Evolutionary conservation across 2,888 invertebrate genomes (phyloP).

Genomic region (Oxytorus armatus): DNA sequence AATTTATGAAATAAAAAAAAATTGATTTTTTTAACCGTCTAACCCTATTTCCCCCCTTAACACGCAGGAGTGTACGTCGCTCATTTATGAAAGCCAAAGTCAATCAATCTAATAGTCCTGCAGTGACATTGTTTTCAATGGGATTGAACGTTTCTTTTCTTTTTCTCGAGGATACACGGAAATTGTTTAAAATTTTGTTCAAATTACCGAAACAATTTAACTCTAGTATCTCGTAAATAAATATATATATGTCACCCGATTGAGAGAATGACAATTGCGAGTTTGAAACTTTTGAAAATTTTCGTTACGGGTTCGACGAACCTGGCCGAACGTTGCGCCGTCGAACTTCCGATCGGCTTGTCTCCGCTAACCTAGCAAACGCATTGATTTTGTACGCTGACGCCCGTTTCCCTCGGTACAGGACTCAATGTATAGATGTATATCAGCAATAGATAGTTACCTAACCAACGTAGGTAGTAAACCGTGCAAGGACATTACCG

Average conservation of each 20-base stretch:
- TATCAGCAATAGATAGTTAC: constrained; percentile 42
- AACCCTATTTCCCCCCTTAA: no score
- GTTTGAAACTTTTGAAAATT: neutral
- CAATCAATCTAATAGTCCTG: constrained; percentile 38
- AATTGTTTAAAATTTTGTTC: neutral
- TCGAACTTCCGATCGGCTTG: constrained; percentile 59
- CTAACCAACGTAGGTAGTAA: constrained; percentile 42
- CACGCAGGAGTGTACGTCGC: constrained; percentile 9
- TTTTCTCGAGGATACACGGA: neutral
- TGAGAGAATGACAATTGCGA: neutral
- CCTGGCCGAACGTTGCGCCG: constrained; percentile 38
- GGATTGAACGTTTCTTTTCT: neutral
- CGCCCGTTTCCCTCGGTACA: constrained; percentile 56
- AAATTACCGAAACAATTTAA: neutral
- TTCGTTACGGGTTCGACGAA: neutral
- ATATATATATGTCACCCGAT: neutral
- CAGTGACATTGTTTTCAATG: neutral
- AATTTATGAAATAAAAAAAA: no score
- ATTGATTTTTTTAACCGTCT: no score
- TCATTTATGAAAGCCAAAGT: neutral
- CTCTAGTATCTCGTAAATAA: neutral
- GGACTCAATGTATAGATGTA: constrained; percentile 31
- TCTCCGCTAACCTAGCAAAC: constrained; percentile 58
- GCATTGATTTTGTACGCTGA: constrained; percentile 66
- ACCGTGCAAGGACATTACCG: constrained; percentile 55